Percentiles rank a stretch among this genome's conserved stretches.
These are phyloP conservation scores for Epizoanthus rinbou DNA, from an alignment of 92 coral and sea anemone species.

Conservation along the genomic window DNA sequence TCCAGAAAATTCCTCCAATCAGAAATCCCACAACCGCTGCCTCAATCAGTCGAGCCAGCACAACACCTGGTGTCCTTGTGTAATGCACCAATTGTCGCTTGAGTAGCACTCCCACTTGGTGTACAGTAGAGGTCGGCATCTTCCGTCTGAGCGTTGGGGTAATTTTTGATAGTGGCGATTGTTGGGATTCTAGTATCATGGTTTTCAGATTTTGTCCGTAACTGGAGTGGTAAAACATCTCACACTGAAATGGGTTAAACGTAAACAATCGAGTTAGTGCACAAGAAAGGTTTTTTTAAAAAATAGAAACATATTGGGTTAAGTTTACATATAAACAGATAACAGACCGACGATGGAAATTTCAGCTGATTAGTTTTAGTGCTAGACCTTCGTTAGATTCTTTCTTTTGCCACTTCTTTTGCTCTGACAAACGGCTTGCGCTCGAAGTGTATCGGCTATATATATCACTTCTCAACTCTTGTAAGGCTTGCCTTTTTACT, in stretches of 20 bases:
- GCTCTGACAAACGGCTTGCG: too few species aligned
- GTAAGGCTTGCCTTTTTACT: too few species aligned
- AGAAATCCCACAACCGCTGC: constrained; percentile 33
- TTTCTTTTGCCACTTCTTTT: too few species aligned
- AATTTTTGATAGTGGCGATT: constrained; percentile 22
- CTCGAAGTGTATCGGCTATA: too few species aligned
- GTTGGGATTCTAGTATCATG: neutral
- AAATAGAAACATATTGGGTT: neutral
- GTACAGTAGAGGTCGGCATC: constrained; percentile 26
- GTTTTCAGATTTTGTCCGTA: constrained; percentile 1
- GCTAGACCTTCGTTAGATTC: too few species aligned
- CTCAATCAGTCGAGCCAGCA: constrained; percentile 24
- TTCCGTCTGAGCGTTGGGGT: constrained; percentile 20
- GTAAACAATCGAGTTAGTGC: neutral
- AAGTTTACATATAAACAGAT: too few species aligned
- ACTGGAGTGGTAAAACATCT: constrained; percentile 2
- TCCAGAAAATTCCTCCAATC: constrained; percentile 42
- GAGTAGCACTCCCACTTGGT: constrained; percentile 23
- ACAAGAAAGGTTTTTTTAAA: neutral
- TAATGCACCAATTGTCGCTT: constrained; percentile 26
- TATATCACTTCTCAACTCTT: too few species aligned
- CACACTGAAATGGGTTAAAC: neutral
- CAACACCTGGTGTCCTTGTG: constrained; percentile 28
- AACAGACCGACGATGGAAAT: too few species aligned
- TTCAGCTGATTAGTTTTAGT: too few species aligned